A percentile compares a stretch with the other conserved stretches of the same genome.
Evolutionary conservation across 2,113 vertebrate genomes (phyloP).

Genomic region (Thunnus maccoyii): DNA sequence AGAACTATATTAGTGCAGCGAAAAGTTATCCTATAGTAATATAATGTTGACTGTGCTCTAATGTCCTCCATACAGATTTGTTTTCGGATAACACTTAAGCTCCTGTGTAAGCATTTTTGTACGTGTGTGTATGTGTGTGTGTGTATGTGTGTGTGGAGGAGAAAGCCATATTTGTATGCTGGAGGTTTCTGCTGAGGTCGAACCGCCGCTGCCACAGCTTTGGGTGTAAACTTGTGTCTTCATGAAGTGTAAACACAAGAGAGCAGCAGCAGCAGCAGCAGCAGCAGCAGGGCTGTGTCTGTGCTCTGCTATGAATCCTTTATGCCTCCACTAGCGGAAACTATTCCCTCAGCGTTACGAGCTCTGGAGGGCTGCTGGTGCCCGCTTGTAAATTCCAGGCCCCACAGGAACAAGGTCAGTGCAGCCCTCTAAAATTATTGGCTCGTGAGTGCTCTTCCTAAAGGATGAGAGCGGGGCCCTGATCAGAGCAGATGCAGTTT

Average conservation of each 20-base stretch:
- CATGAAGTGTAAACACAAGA: conserved; percentile 67
- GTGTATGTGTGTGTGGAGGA: neutral
- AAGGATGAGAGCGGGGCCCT: neutral
- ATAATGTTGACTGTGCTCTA: too few species aligned
- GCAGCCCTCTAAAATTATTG: conserved; percentile 36
- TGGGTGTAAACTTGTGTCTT: conserved; percentile 71
- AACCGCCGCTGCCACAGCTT: conserved; percentile 40
- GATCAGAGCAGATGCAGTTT: neutral
- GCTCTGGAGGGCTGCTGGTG: conserved; percentile 39
- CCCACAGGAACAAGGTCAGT: conserved; percentile 76
- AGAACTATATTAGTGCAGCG: neutral
- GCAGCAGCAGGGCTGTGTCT: conserved; percentile 1
- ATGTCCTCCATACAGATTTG: neutral
- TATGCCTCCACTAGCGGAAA: conserved; percentile 64
- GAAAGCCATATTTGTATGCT: conserved; percentile 26
- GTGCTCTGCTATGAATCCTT: conserved; percentile 23
- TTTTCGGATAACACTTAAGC: neutral
- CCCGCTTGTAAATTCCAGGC: conserved; percentile 72
- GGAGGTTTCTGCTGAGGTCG: conserved; percentile 43
- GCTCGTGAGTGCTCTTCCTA: conserved; percentile 10
- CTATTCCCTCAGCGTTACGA: conserved; percentile 69
- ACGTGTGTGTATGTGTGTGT: neutral
- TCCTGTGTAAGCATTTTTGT: neutral
- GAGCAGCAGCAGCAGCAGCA: conserved; percentile 40
- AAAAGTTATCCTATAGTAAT: neutral